Base-by-base conservation (phyloP, 2,888 invertebrate species). In the Pheosia gnoma region DNA sequence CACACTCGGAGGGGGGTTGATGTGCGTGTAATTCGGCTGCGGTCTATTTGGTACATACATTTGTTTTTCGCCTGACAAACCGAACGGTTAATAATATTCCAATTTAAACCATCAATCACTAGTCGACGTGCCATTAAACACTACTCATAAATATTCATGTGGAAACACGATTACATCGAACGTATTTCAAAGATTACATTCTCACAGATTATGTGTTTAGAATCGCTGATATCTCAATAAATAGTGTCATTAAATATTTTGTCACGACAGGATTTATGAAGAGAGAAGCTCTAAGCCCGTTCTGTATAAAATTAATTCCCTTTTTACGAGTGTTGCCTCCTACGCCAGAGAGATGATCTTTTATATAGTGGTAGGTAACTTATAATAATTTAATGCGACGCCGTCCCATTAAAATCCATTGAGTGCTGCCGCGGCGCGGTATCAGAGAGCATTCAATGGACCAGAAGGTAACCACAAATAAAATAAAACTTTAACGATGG, bases 351-450 rank as follows among this genome's bases (percentile, higher is more conserved):
- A 51, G 62, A 61, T 59, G 68, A 58, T 63, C 67, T 70, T 67
- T 81, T 78, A 85, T 83, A 75, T 45, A 74, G 75, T 75, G 74
- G 78, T 76, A 76, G 78, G 77, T 80, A 75, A 80, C 79, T 82
- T 79, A 84, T 79, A 79, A 83, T 82, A 83, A 83, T 81, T 81
- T 81, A 81, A 83, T 77, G 76, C 66, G 57, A 71, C 59, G 38
- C 58, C 62, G 45, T 67, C 77, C 85, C 84, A 90, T 91, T 91
- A 90, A 89, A 90, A 89, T 85, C 82, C 85, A 88, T 90, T 90
- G 88, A 88, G 81, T 79, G 80, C 68, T 70, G 78, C 73, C 81
- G 77, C 70, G 78, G 75, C 77, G 75, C 77, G 78, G 78, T 83
- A 80, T 80, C 80, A 72, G 75, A 81, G 79, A 80, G 80, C 80